A percentile compares a stretch with the other conserved stretches of the same genome.
These are phyloP conservation scores for Amyelois transitella DNA, from an alignment of 1,140 invertebrate genomes.

Conservation along the genomic window DNA sequence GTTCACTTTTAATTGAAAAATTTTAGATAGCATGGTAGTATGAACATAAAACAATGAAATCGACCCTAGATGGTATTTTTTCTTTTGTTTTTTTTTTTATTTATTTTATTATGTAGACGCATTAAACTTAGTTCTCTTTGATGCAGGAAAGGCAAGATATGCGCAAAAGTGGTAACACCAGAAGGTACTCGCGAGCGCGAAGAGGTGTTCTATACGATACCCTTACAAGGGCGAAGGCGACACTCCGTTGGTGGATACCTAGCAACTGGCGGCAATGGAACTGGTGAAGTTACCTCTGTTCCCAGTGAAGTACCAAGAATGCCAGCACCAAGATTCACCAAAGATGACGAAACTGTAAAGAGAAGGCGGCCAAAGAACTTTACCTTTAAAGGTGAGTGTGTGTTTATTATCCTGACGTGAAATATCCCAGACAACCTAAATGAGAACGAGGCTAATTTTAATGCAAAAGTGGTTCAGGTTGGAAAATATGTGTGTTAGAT, in stretches of 20 bases:
- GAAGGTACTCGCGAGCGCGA: slow-evolving; percentile 56
- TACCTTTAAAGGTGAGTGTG: slow-evolving; percentile 55
- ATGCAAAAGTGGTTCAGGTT: background rate
- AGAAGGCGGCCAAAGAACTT: slow-evolving; percentile 58
- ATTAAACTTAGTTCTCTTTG: too few relatives aligned
- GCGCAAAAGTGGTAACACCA: slow-evolving; percentile 42
- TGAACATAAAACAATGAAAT: too few relatives aligned
- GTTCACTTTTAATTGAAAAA: too few relatives aligned
- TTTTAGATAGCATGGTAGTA: too few relatives aligned
- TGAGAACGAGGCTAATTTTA: background rate
- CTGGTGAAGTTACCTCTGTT: slow-evolving; percentile 61
- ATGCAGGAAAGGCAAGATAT: slow-evolving; percentile 58
- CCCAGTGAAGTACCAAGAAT: slow-evolving; percentile 68
- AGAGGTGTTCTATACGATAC: slow-evolving; percentile 70
- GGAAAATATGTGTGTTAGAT: background rate
- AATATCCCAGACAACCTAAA: background rate
- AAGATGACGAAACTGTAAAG: slow-evolving; percentile 51
- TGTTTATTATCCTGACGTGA: slow-evolving; percentile 1
- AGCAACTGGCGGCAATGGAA: slow-evolving; percentile 47
- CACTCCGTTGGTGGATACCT: slow-evolving; percentile 74
- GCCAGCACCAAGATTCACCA: slow-evolving; percentile 48
- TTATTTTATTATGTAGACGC: too few relatives aligned
- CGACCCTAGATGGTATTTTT: too few relatives aligned
- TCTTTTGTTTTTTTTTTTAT: too few relatives aligned
- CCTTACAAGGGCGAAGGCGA: slow-evolving; percentile 60